Percentiles rank a stretch among this genome's conserved stretches.
Conservation (phyloP, 2,888 invertebrate species). For the Glyphotaelius pellucidus region DNA sequence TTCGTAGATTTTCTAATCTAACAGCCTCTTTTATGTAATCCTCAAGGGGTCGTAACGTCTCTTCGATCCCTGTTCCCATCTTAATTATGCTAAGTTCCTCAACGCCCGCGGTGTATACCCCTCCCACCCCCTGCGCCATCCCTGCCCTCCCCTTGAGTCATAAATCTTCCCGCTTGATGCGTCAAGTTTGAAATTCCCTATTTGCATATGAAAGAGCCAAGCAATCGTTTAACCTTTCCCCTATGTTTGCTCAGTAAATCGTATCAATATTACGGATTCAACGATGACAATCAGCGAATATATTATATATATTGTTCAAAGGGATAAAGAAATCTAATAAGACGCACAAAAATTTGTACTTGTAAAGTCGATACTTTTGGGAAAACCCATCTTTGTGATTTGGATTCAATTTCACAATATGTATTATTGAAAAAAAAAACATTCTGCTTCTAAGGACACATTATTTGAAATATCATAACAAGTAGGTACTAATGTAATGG, state of each 20-base stretch:
- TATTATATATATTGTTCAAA: not conserved
- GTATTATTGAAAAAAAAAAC: no score
- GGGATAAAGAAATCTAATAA: not conserved
- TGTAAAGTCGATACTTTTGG: not conserved
- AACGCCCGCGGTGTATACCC: not conserved
- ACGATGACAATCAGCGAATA: slow-evolving; percentile 41
- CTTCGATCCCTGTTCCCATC: slow-evolving; percentile 36
- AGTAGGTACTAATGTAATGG: no score
- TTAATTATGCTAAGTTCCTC: slow-evolving; percentile 44
- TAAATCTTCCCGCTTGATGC: slow-evolving; percentile 44
- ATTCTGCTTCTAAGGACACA: no score
- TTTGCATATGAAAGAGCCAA: slow-evolving; percentile 51
- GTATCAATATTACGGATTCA: slow-evolving; percentile 39
- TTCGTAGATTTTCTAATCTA: not conserved
- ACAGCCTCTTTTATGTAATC: slow-evolving; percentile 15
- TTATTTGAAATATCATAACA: no score
- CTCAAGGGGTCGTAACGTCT: not conserved
- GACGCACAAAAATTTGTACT: no score
- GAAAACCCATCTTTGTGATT: no score
- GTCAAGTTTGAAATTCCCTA: slow-evolving; percentile 46
- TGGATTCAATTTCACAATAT: no score
- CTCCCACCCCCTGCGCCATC: not conserved
- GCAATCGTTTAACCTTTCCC: slow-evolving; percentile 47
- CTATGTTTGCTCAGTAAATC: slow-evolving; percentile 34
- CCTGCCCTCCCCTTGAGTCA: not conserved